phyloP scores from a whole-genome alignment of 2,888 invertebrate genomes.

The Actias luna region DNA sequence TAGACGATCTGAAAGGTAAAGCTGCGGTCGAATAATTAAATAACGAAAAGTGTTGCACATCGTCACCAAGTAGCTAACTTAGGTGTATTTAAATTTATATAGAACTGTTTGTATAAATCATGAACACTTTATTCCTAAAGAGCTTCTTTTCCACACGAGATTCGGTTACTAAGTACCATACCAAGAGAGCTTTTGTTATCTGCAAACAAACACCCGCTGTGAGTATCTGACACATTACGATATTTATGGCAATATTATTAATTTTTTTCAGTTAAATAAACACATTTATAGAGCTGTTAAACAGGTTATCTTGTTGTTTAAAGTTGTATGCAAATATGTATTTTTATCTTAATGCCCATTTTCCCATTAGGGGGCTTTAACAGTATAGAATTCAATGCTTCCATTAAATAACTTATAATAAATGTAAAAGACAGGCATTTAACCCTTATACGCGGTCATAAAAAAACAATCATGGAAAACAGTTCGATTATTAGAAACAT shows the following conservation, averaged over 20 bases:
- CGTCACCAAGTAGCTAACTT: no score
- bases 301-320: conserved; percentile 10
- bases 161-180: not conserved
- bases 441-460: not conserved
- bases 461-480: not conserved
- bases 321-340: conserved; percentile 15
- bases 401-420: not conserved
- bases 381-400: not conserved
- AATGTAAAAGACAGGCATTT: not conserved
- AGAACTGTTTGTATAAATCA: not conserved
- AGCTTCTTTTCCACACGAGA: not conserved
- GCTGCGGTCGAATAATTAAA: no score
- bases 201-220: conserved; percentile 49
- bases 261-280: conserved; percentile 28
- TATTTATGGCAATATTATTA: conserved; percentile 42
- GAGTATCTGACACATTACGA: conserved; percentile 34
- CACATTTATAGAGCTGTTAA: conserved; percentile 24
- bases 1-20: no score
- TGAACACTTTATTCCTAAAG: not conserved
- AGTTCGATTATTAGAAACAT: conserved; percentile 36
- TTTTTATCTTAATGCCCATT: conserved; percentile 5
- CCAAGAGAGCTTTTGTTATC: conserved; percentile 18
- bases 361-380: conserved; percentile 4
- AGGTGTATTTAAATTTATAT: no score
- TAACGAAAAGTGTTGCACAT: no score